phyloP scores from a whole-genome alignment of 1,140 invertebrate species.

The Cataglyphis hispanica region DNA sequence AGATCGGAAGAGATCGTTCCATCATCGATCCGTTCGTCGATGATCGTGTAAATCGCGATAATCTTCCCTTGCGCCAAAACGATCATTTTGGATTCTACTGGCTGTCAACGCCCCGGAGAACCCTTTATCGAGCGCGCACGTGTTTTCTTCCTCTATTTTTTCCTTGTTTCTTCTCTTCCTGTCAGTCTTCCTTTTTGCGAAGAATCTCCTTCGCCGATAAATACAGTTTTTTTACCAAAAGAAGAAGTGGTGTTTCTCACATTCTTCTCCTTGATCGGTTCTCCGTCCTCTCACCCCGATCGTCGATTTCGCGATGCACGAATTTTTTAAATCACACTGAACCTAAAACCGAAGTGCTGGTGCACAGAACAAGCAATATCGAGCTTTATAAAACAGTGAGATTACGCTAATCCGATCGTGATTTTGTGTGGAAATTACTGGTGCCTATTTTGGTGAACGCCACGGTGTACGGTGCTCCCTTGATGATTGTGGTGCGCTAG shows the following conservation, averaged over 20 bases:
- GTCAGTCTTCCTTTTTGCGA: background rate
- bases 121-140: conserved; percentile 70
- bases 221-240: background rate
- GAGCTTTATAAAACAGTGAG: conserved; percentile 31
- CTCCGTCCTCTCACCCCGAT: background rate
- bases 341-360: background rate
- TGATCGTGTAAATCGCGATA: conserved; percentile 12
- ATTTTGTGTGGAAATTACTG: conserved; percentile 38
- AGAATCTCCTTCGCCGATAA: background rate
- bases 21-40: background rate
- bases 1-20: background rate
- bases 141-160: conserved; percentile 28
- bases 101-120: conserved; percentile 66
- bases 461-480: conserved; percentile 37
- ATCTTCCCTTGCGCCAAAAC: background rate
- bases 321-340: background rate
- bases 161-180: background rate
- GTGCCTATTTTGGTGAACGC: conserved; percentile 32
- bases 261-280: background rate
- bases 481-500: conserved; percentile 70
- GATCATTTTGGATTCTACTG: conserved; percentile 3
- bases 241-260: background rate
- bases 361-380: background rate
- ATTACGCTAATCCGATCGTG: conserved; percentile 28
- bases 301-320: background rate